Evolutionary conservation across 2,113 vertebrate genomes (phyloP), one percentile per base, ranked within the genome.

Genomic region (Corythornis vintsioides): DNA sequence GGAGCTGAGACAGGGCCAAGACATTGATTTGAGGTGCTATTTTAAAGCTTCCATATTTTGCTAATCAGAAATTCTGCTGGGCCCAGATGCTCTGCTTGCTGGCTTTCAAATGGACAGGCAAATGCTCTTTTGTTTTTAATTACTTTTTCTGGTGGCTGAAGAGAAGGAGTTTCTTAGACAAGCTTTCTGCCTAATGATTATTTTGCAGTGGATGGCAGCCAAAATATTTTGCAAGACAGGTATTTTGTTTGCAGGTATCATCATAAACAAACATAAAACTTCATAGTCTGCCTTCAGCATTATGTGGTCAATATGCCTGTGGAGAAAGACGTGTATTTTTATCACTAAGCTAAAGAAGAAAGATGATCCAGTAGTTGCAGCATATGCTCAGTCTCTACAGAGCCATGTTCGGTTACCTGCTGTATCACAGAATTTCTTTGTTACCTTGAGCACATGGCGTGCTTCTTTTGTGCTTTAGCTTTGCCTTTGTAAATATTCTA

Each of bases 191-290:
- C 67, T 91, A 56, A 89, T 19, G 9, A 92, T 91, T 94, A 89
- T 73, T 93, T 76, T 56, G 78, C 5, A 1, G 47, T 95, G 94
- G 89, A 92, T 52, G 43, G n/a, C 87, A 75, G 91, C 89, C 92
- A 92, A 93, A 92, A 83, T 93, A 88, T 87, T 96, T 95, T 93
- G 88, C 88, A 88, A 94, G 87, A 74, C 89, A 83, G 72, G 92
- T 94, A 96, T 95, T 94, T 92, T 91, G 92, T 93, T 96, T 96
- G 78, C 53, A 20, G 85, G 48, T 76, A 87, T 83, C 71, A 31
- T 71, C 84, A 57, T 89, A 91, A 94, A 96, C 88, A 96, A 94
- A 89, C 89, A 67, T 64, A 70, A 96, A 94, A 64, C 90, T 86
- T 86, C 81, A 71, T 60, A 33, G 65, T 83, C 95, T 89, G 69